A percentile compares a stretch with the other conserved stretches of the same genome.
Evolutionary conservation across 2,113 vertebrate genomes (phyloP).

Genomic region (Columba janthina): DNA sequence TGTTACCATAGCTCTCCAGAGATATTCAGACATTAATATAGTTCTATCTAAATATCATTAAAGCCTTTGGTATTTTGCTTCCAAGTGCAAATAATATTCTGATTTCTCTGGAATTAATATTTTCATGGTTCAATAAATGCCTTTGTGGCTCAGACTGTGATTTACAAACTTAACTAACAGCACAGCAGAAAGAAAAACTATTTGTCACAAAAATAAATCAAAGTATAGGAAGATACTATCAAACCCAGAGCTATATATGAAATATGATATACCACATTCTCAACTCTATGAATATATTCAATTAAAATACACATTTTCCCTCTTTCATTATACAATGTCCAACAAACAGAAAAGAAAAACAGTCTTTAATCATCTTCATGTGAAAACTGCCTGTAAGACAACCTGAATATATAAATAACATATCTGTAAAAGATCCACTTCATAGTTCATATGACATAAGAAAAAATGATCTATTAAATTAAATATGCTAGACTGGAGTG

Average conservation of each 20-base stretch:
- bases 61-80: not conserved
- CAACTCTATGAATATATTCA: not conserved
- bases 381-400: not conserved
- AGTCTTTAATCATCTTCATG: not conserved
- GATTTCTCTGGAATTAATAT: constrained; percentile 5
- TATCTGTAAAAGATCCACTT: not conserved
- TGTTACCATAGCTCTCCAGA: not conserved
- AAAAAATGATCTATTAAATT: not conserved
- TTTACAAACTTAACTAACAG: not conserved
- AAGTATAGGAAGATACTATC: not conserved
- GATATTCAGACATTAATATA: not conserved
- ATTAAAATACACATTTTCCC: not conserved
- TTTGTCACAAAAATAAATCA: not conserved
- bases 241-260: not conserved
- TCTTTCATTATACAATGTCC: not conserved
- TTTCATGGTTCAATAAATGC: not conserved
- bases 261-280: not conserved
- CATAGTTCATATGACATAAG: not conserved
- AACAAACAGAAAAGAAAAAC: not conserved
- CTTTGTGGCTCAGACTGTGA: not conserved
- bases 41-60: not conserved
- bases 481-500: not conserved
- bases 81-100: not conserved
- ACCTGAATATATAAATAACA: not conserved
- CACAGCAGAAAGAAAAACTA: not conserved